Conservation (phyloP, 2,888 invertebrate species). For the Apamea monoglypha region DNA sequence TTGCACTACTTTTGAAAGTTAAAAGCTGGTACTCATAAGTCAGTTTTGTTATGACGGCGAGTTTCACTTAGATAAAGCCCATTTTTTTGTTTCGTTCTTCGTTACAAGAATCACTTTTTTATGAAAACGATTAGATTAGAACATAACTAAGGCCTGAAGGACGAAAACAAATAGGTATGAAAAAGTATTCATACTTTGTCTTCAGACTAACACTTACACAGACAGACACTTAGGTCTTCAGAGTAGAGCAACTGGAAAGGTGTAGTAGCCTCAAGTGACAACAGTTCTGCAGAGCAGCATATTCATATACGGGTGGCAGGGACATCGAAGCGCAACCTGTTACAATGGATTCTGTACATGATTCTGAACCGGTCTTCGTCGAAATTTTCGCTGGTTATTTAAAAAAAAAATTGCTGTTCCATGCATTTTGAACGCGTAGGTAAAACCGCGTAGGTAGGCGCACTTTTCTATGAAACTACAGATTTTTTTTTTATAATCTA, state of each 20-base stretch:
- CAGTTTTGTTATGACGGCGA: constrained; percentile 63
- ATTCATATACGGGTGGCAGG: not conserved
- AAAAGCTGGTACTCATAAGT: constrained; percentile 63
- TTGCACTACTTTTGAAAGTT: constrained; percentile 76
- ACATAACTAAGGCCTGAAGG: not conserved
- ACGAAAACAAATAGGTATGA: not conserved
- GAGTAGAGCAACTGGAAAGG: not conserved
- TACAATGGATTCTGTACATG: no score
- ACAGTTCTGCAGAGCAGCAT: not conserved
- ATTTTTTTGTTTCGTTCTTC: constrained; percentile 14
- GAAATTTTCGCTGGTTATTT: no score
- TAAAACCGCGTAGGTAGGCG: no score
- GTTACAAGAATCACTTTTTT: not conserved
- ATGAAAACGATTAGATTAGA: not conserved
- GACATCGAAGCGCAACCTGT: no score
- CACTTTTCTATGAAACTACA: no score
- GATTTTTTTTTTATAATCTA: no score
- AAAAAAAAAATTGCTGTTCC: no score
- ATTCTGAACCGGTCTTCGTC: no score
- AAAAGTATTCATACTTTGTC: no score
- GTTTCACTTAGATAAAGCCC: constrained; percentile 30
- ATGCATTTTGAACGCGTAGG: no score
- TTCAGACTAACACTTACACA: no score
- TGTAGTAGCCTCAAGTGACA: not conserved
- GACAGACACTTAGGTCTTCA: no score